Evolutionary conservation across 2,888 invertebrate species (phyloP), one percentile per base, ranked within the genome.

Genomic region (Anthoptus insignis): DNA sequence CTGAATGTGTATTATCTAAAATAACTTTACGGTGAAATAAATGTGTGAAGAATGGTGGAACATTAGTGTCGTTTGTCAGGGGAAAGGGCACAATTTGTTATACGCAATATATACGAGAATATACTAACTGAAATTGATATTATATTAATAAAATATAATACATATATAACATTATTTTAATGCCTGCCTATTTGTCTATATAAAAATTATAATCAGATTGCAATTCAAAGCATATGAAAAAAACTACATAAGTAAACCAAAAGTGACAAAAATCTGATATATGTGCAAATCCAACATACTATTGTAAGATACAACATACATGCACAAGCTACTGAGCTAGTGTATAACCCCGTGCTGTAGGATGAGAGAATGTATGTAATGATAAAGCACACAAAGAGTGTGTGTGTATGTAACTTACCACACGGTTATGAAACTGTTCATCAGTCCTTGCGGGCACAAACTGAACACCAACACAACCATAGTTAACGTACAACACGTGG

Each of bases 401-500:
- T 83, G 84, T 80, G 80, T 32, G n/a, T n/a, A 82, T 83, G 83
- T 77, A 77, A 97, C 97, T 97, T 96, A 97, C 97, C 97, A 97
- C 91, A 96, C 96, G 91, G 96, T 96, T 96, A 97, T 96, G 95
- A 96, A 97, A 95, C 96, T 96, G 96, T 96, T 97, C 96, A 96
- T 96, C 95, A 96, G 95, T 96, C 96, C 96, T 95, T 96, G 96
- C 92, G 96, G 95, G 96, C 96, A 96, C 94, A 96, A 95, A 96
- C 96, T 96, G 95, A 95, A 94, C 94, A 94, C 94, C 94, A 94
- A 94, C 93, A 94, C 89, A 93, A 93, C 91, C 89, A 89, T 77
- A 80, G 91, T 93, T 93, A 93, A 78, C 76, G 73, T 74, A 78
- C 76, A 76, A 79, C 69, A 66, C 67, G 68, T 54, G 66, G 63